Conservation (phyloP, 1,140 invertebrate genomes). For the Lucilia cuprina region DNA sequence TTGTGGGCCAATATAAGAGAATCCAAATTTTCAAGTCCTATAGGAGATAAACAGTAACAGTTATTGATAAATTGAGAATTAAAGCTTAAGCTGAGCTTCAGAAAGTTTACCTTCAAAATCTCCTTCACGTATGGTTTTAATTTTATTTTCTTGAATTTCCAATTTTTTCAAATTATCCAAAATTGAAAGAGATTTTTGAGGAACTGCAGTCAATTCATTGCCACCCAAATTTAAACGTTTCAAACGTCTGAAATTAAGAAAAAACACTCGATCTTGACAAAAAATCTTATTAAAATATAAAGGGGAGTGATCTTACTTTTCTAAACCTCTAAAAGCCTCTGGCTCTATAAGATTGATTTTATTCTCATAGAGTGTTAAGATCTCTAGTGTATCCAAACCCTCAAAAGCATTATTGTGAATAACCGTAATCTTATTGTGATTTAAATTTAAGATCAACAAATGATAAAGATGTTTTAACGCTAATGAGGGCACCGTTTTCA, state of each 20-base stretch:
- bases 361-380: constrained; percentile 88
- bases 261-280: constrained; percentile 9
- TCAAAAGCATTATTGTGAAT: constrained; percentile 82
- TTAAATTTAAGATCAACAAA: constrained; percentile 86
- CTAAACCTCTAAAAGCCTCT: constrained; percentile 83
- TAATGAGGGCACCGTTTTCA: constrained; percentile 78
- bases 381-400: constrained; percentile 83
- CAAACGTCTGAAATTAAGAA: constrained; percentile 71
- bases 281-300: neutral
- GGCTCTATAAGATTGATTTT: constrained; percentile 78
- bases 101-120: constrained; percentile 77
- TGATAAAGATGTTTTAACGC: constrained; percentile 81
- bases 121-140: constrained; percentile 76
- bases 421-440: constrained; percentile 83
- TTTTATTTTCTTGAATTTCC: constrained; percentile 87
- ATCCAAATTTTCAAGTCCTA: constrained; percentile 80
- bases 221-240: constrained; percentile 86
- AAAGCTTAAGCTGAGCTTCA: too few relatives aligned
- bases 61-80: too few relatives aligned
- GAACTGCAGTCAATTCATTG: constrained; percentile 78
- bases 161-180: constrained; percentile 82
- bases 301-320: constrained; percentile 72
- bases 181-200: constrained; percentile 77
- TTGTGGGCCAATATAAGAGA: constrained; percentile 85
- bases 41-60: too few relatives aligned